Conservation (phyloP, 1,140 invertebrate genomes). For the Calycopis cecrops region DNA sequence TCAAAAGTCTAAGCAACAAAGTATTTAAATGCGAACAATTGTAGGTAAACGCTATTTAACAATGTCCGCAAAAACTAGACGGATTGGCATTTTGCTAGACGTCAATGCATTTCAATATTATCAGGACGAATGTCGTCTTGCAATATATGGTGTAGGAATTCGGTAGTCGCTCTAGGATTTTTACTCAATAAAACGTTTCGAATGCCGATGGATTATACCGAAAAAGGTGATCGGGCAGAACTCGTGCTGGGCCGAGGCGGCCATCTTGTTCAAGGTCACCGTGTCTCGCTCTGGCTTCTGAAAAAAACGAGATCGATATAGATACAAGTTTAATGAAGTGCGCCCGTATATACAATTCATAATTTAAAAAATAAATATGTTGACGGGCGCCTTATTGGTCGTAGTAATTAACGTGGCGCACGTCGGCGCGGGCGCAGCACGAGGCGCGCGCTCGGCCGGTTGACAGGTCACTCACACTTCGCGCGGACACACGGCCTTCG, state of each 20-base stretch:
- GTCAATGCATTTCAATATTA: conserved; percentile 48
- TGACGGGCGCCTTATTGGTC: conserved; percentile 63
- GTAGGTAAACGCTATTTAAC: conserved; percentile 13
- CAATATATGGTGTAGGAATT: conserved; percentile 65
- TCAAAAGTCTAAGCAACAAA: neutral
- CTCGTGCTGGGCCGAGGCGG: conserved; percentile 49
- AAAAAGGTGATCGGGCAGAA: conserved; percentile 54
- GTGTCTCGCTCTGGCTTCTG: conserved; percentile 30
- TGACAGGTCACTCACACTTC: conserved; percentile 65
- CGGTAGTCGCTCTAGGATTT: conserved; percentile 60
- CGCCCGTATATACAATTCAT: conserved; percentile 51
- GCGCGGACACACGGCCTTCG: conserved; percentile 53
- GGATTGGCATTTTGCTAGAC: conserved; percentile 16
- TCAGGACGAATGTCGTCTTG: conserved; percentile 54
- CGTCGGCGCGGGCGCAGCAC: conserved; percentile 46
- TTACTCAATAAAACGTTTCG: conserved; percentile 50
- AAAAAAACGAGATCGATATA: conserved; percentile 45
- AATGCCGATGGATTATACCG: conserved; percentile 49
- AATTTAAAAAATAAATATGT: conserved; percentile 65
- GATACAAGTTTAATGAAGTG: conserved; percentile 55
- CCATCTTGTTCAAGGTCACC: conserved; percentile 59
- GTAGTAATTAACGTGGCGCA: conserved; percentile 66
- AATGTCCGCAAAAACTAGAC: conserved; percentile 3
- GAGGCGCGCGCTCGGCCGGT: conserved; percentile 37
- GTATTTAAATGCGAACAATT: conserved; percentile 1